phyloP scores from a whole-genome alignment of 2,113 vertebrate species.

The Coregonus clupeaformis region DNA sequence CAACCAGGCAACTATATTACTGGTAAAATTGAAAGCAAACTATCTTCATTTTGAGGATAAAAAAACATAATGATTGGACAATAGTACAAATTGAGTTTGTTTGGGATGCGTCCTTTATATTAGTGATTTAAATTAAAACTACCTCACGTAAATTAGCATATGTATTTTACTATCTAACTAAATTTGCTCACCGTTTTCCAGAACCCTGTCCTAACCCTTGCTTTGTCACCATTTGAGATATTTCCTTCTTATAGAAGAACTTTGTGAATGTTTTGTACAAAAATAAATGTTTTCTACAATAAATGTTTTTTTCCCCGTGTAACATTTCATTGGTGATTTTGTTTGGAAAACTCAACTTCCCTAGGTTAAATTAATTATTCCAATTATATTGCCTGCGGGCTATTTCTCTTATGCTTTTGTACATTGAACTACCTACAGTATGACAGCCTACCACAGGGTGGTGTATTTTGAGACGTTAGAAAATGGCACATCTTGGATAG shows the following conservation, averaged over 20 bases:
- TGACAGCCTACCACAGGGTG: too few species aligned
- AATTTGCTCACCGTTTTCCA: constrained; percentile 18
- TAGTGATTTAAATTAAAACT: constrained; percentile 18
- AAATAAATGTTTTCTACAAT: constrained; percentile 53
- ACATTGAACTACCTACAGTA: too few species aligned
- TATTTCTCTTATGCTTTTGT: too few species aligned
- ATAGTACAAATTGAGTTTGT: not conserved
- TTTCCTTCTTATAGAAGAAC: constrained; percentile 58
- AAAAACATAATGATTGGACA: not conserved
- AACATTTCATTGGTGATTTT: too few species aligned
- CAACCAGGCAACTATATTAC: too few species aligned
- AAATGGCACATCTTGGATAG: too few species aligned
- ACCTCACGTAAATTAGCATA: constrained; percentile 35
- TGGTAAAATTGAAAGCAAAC: not conserved
- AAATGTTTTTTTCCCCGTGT: constrained; percentile 35
- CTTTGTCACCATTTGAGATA: constrained; percentile 18
- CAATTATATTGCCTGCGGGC: too few species aligned
- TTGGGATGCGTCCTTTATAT: not conserved
- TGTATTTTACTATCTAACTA: constrained; percentile 3
- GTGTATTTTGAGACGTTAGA: too few species aligned
- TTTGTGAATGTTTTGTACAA: constrained; percentile 47
- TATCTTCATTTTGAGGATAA: not conserved
- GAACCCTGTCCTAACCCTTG: constrained; percentile 8
- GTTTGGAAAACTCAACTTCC: too few species aligned
- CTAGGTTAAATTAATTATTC: too few species aligned